phyloP scores from a whole-genome alignment of 1,140 invertebrate genomes.

The Thaumetopoea pityocampa region DNA sequence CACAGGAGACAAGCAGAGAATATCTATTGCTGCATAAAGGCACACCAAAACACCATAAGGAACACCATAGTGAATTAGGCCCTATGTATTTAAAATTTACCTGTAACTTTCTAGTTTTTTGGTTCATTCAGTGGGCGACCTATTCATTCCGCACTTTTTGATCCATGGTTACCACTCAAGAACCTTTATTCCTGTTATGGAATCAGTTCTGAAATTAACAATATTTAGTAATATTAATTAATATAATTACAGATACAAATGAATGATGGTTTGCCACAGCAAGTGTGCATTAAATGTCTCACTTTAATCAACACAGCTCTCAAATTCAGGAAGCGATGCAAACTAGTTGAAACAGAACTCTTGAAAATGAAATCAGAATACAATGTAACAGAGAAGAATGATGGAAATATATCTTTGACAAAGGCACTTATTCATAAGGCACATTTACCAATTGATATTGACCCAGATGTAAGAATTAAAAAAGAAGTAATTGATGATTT shows the following conservation, averaged over 20 bases:
- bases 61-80: no score
- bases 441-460: neutral
- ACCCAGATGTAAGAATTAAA: no score
- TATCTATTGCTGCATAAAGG: no score
- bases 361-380: conserved; percentile 2
- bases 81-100: no score
- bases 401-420: neutral
- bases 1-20: no score
- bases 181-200: neutral
- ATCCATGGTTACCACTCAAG: no score
- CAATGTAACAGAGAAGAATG: neutral
- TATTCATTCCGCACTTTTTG: no score
- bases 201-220: neutral
- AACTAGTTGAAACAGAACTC: conserved; percentile 18
- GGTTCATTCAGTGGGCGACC: no score
- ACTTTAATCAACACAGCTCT: conserved; percentile 10
- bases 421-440: neutral
- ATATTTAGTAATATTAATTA: neutral
- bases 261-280: conserved; percentile 46
- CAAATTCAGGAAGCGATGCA: conserved; percentile 21
- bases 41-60: no score
- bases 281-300: conserved; percentile 22
- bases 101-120: no score
- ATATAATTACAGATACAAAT: conserved; percentile 38
- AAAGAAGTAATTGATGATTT: no score